Conservation (phyloP, 2,113 vertebrate genomes). For the Ictidomys tridecemlineatus region DNA sequence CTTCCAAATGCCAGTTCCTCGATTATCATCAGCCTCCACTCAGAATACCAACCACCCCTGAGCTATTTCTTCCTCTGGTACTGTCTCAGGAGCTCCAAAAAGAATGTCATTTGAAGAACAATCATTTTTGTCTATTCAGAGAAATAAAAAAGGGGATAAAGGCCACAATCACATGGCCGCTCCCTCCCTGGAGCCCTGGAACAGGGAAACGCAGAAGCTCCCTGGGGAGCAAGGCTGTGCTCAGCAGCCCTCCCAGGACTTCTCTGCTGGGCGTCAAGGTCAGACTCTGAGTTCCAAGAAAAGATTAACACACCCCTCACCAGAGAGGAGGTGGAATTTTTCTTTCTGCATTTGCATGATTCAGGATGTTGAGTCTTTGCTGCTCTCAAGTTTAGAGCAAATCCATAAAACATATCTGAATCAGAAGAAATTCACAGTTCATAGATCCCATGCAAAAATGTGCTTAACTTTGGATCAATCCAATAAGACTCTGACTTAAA, state of each 20-base stretch:
- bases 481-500: not conserved
- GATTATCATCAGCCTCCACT: not conserved
- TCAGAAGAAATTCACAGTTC: slow-evolving; percentile 57
- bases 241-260: not conserved
- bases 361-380: not conserved
- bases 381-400: slow-evolving; percentile 64
- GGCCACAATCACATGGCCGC: not conserved
- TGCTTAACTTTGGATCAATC: slow-evolving; percentile 39
- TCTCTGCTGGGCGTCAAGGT: not conserved
- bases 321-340: not conserved
- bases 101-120: slow-evolving; percentile 47
- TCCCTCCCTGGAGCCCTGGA: not conserved
- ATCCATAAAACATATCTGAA: slow-evolving; percentile 61
- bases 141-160: not conserved
- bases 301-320: not conserved
- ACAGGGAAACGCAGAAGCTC: not conserved
- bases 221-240: not conserved
- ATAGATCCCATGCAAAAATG: slow-evolving; percentile 44
- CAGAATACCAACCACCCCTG: not conserved
- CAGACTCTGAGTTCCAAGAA: slow-evolving; percentile 34
- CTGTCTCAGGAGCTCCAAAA: not conserved
- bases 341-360: not conserved
- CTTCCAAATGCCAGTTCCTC: not conserved
- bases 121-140: not conserved
- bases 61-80: not conserved